These are phyloP conservation scores for Paguma larvata DNA, from an alignment of 2,797 vertebrate species.

Conservation along the genomic window DNA sequence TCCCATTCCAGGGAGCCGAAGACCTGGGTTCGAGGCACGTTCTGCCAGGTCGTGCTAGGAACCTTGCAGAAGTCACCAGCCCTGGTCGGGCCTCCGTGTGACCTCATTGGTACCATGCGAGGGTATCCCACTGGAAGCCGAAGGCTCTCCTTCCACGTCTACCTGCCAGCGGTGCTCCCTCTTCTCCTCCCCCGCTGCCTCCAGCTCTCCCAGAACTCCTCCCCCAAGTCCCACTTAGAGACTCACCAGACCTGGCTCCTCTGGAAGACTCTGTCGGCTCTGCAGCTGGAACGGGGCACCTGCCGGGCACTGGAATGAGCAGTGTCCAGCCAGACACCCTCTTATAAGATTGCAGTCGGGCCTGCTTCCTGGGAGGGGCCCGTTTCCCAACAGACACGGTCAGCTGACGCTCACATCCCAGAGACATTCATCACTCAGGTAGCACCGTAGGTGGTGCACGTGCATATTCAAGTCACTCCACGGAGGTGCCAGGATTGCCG, in stretches of 20 bases:
- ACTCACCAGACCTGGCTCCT: constrained; percentile 70
- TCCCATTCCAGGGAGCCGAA: background rate
- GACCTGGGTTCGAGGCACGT: background rate
- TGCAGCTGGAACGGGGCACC: constrained; percentile 26
- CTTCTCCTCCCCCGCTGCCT: background rate
- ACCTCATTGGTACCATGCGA: background rate
- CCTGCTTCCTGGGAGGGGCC: constrained; percentile 67
- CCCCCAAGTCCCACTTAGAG: background rate
- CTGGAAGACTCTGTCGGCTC: constrained; percentile 51
- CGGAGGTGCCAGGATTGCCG: constrained; percentile 78
- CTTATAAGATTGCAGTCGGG: constrained; percentile 71
- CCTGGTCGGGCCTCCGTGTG: accelerated
- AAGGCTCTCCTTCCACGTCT: background rate
- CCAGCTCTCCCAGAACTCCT: background rate
- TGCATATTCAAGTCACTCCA: constrained; percentile 72
- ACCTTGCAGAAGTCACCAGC: background rate
- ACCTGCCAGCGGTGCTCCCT: background rate
- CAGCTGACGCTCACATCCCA: constrained; percentile 77
- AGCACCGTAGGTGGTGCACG: constrained; percentile 80
- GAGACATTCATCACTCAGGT: constrained; percentile 78
- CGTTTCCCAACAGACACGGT: constrained; percentile 67
- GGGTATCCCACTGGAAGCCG: background rate
- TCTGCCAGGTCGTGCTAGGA: background rate
- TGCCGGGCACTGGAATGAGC: constrained; percentile 63
- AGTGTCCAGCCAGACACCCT: constrained; percentile 54